phyloP scores from a whole-genome alignment of 2,797 vertebrate genomes.

The Cacajao melanocephalus region DNA sequence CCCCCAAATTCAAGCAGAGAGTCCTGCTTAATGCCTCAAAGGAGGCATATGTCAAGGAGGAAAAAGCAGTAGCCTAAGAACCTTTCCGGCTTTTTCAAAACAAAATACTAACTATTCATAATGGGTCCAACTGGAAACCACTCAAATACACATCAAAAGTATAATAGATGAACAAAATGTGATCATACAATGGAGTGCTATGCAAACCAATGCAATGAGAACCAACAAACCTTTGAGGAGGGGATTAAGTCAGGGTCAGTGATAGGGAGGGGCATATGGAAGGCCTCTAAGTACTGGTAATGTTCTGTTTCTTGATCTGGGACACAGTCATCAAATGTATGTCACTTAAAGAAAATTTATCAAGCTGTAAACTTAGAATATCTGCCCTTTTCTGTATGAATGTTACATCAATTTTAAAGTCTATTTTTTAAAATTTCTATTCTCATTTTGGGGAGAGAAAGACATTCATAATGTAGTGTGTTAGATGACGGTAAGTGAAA shows the following conservation, averaged over 20 bases:
- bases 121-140: background rate
- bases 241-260: background rate
- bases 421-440: background rate
- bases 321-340: background rate
- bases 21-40: background rate
- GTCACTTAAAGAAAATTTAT: background rate
- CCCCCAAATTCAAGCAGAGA: background rate
- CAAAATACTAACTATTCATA: background rate
- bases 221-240: background rate
- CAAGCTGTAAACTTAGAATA: background rate
- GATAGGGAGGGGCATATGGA: background rate
- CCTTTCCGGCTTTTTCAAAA: background rate
- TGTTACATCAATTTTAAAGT: background rate
- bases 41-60: background rate
- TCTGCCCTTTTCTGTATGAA: background rate
- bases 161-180: background rate
- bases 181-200: background rate
- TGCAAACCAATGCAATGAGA: background rate
- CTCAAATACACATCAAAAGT: background rate
- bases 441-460: background rate
- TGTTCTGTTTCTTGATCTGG: background rate
- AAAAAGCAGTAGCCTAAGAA: background rate
- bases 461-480: background rate
- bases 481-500: background rate
- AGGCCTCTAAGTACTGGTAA: background rate